Base-by-base conservation (phyloP, 2,113 vertebrate species). In the Nothocercus julius region DNA sequence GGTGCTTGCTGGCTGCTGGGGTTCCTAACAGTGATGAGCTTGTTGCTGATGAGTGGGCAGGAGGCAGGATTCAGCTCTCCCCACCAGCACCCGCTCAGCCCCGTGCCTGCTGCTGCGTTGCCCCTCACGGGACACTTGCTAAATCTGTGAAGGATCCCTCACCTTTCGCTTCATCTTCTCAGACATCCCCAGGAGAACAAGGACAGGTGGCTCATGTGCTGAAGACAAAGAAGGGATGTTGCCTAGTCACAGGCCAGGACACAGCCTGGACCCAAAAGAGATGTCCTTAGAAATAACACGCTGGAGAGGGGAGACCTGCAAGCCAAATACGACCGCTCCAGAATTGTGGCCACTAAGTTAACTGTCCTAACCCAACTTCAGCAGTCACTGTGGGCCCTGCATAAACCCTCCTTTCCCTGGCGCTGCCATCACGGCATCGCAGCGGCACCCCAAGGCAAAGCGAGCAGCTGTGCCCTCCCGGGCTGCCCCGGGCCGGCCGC, bases 51-150 rank as follows among this genome's bases (percentile, higher is more conserved):
- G 8, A 85, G 68, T 32, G 64, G 87, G 38, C 72, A 58, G 72
- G 4, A 6, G 61, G 45, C 40, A 74, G 66, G 58, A 19, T 27
- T 45, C 16, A 2, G 47, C 67, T 82, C 12, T 16, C 67, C 28
- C 78, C 38, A 38, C 72, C 51, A 47, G 78, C 4, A 3, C 25
- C 70, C 0, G 0, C 36, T 80, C 59, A 42, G 73, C 16, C 1
- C 5, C 3, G 8, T 44, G 58, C 54, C 58, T 8, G 1, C 76
- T 1, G 14, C 2, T 3, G 34, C 0, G 0, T 25, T 5, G 0
- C 16, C 25, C 34, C 56, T 77, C 63, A 63, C 6, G 58, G 62
- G 64, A 25, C 3, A 11, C 56, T 77, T 69, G 34, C 45, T 22
- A 77, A 66, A 78, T 0, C 0, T 5, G 45, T 62, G 64, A 85